Evolutionary conservation across 2,797 vertebrate genomes (phyloP).

Genomic region (Gallinago solitaria): DNA sequence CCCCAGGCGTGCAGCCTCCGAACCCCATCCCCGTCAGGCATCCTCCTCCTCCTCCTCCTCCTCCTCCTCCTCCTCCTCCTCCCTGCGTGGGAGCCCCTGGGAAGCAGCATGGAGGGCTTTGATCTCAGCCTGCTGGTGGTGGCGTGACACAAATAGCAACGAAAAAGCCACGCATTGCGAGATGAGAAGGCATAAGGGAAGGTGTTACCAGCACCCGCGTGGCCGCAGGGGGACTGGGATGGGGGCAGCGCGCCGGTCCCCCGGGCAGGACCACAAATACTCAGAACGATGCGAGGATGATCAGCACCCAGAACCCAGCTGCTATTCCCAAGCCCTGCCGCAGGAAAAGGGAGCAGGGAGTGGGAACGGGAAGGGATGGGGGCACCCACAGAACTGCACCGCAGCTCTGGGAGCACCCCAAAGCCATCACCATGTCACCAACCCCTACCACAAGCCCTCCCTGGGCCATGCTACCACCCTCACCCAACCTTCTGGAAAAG

Average conservation of each 20-base stretch:
- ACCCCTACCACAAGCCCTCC: not conserved
- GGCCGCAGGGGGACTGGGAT: not conserved
- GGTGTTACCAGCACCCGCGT: fast-evolving
- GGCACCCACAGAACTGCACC: too few relatives aligned
- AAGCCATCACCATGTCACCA: fast-evolving
- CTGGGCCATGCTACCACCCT: fast-evolving
- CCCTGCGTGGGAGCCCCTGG: not conserved
- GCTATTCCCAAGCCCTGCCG: fast-evolving
- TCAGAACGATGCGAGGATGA: fast-evolving
- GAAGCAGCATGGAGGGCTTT: fast-evolving
- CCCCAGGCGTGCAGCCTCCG: fast-evolving
- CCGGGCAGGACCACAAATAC: not conserved
- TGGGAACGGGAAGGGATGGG: not conserved
- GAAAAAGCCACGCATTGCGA: not conserved
- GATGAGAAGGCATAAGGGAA: not conserved
- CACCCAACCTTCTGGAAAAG: not conserved
- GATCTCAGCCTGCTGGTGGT: not conserved
- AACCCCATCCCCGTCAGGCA: not conserved
- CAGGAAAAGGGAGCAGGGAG: not conserved
- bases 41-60: not conserved
- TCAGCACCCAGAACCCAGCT: not conserved
- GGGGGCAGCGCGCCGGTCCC: not conserved
- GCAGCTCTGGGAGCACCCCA: not conserved
- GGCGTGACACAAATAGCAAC: not conserved
- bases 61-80: too few relatives aligned